These are phyloP conservation scores for Acrocephalus arundinaceus DNA, from an alignment of 2,113 vertebrate species.

Conservation along the genomic window DNA sequence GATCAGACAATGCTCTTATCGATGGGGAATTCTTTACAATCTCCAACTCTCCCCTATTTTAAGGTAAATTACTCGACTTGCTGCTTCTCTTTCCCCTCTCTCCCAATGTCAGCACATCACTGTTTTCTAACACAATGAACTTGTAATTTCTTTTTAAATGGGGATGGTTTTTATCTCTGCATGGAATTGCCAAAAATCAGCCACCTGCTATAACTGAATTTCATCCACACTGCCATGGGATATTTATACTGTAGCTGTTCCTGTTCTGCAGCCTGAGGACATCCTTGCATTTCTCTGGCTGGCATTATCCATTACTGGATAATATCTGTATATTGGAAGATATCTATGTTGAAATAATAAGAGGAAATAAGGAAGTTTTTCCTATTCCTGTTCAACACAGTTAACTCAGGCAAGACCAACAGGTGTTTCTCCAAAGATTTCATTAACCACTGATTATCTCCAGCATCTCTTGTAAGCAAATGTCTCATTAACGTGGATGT, in stretches of 20 bases:
- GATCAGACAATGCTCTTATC: background rate
- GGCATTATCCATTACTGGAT: background rate
- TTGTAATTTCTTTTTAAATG: background rate
- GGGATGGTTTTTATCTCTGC: background rate
- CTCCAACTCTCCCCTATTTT: background rate
- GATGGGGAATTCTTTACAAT: background rate
- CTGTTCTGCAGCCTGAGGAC: background rate
- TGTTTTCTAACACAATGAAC: background rate
- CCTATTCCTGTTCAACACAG: background rate
- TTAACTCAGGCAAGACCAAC: background rate
- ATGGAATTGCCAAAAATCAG: background rate
- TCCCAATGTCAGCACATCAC: background rate
- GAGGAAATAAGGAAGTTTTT: background rate
- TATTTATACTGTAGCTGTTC: background rate
- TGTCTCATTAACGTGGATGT: background rate
- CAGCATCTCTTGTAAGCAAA: conserved; percentile 17
- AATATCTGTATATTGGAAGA: background rate
- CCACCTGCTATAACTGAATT: background rate
- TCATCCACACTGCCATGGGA: background rate
- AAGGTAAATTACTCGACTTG: background rate
- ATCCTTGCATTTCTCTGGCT: background rate
- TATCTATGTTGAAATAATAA: background rate
- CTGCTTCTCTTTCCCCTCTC: background rate
- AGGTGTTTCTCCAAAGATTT: background rate
- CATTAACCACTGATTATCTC: background rate